Percentiles rank a stretch among this genome's conserved stretches.
Evolutionary conservation across 2,888 invertebrate genomes (phyloP).

Genomic region (Chromoteleia sp.): DNA sequence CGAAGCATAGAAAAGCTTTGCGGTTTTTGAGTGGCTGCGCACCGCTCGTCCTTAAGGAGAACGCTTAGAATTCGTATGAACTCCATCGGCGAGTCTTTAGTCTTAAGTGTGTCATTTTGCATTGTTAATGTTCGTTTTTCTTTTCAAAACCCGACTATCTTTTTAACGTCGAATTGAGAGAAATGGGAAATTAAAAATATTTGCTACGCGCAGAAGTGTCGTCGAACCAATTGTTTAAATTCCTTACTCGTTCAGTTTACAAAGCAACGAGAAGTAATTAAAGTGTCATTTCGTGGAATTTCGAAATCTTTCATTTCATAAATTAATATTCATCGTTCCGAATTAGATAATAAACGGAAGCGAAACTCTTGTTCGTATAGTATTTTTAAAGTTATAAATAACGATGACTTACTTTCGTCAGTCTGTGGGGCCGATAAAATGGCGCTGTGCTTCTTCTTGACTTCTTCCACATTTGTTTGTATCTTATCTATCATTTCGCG

Average conservation of each 20-base stretch:
- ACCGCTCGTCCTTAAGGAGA: conserved; percentile 34
- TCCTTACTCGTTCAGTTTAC: too few relatives aligned
- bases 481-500: conserved; percentile 99
- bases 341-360: too few relatives aligned
- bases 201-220: too few relatives aligned
- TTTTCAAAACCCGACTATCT: neutral
- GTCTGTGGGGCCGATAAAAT: conserved; percentile 99
- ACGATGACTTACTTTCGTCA: conserved; percentile 95
- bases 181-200: neutral
- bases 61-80: conserved; percentile 52
- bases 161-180: too few relatives aligned
- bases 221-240: too few relatives aligned
- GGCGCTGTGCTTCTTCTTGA: conserved; percentile 99
- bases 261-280: too few relatives aligned
- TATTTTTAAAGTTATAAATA: conserved; percentile 13
- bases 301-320: too few relatives aligned
- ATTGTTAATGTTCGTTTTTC: conserved; percentile 45
- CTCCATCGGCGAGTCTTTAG: conserved; percentile 55
- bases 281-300: too few relatives aligned
- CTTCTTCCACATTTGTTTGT: conserved; percentile 99
- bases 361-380: neutral
- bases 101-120: conserved; percentile 36
- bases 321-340: too few relatives aligned
- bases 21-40: conserved; percentile 35
- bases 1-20: conserved; percentile 48